A percentile compares a stretch with the other conserved stretches of the same genome.
phyloP scores from a whole-genome alignment of 1,140 invertebrate species.

The Bicyclus anynana region DNA sequence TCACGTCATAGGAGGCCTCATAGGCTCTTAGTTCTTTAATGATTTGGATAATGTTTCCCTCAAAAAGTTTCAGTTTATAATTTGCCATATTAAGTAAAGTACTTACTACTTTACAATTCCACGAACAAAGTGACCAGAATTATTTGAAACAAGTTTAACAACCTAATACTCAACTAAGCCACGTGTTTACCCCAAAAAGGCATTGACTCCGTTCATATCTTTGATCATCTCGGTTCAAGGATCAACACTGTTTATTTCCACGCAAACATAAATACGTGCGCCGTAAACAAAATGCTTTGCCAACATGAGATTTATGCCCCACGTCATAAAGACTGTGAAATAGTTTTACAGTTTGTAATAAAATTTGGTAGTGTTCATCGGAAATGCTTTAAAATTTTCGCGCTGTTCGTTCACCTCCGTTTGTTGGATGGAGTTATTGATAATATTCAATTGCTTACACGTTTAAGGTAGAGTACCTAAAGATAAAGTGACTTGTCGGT shows the following conservation, averaged over 20 bases:
- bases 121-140: neutral
- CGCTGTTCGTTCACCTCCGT: neutral
- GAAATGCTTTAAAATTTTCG: slow-evolving; percentile 5
- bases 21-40: no score
- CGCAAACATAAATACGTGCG: neutral
- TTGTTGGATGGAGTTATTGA: neutral
- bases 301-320: neutral
- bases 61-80: no score
- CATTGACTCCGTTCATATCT: slow-evolving; percentile 5
- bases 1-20: no score
- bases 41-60: no score
- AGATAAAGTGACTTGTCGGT: no score
- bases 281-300: neutral
- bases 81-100: no score
- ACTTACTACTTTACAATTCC: neutral
- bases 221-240: slow-evolving; percentile 6
- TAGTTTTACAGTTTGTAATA: neutral
- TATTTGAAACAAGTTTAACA: neutral
- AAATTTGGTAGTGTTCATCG: neutral
- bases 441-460: neutral
- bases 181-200: slow-evolving; percentile 6
- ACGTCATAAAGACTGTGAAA: neutral
- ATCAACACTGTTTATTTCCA: slow-evolving; percentile 7
- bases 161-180: neutral
- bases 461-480: no score